Evolutionary conservation across 2,888 invertebrate species (phyloP).

Genomic region (Coleophora deauratella): DNA sequence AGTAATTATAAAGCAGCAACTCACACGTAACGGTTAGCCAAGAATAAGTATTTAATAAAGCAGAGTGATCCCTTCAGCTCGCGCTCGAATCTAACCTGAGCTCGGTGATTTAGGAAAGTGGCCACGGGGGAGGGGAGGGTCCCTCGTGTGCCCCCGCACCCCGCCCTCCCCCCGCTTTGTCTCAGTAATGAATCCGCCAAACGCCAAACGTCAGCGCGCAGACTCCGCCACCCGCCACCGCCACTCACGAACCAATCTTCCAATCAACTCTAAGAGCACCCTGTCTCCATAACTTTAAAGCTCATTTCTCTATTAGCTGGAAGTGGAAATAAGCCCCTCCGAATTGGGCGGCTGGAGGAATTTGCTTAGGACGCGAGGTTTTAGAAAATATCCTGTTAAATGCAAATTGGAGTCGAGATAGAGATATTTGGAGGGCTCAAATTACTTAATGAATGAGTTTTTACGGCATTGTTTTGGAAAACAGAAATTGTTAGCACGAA

Average conservation of each 20-base stretch:
- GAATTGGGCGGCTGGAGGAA: constrained; percentile 18
- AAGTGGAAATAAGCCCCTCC: constrained; percentile 8
- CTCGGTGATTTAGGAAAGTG: constrained; percentile 68
- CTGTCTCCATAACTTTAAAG: constrained; percentile 16
- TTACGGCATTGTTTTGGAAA: background rate
- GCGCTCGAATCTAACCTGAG: too few species aligned
- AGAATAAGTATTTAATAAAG: too few species aligned
- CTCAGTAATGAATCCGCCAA: constrained; percentile 72
- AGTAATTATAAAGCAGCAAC: too few species aligned
- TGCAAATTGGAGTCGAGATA: constrained; percentile 56
- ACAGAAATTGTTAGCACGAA: too few species aligned
- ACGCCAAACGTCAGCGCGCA: constrained; percentile 65
- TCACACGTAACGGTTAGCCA: too few species aligned
- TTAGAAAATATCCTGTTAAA: constrained; percentile 55
- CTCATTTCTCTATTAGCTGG: constrained; percentile 13
- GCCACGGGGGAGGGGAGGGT: constrained; percentile 30
- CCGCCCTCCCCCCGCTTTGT: constrained; percentile 45
- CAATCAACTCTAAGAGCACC: constrained; percentile 40
- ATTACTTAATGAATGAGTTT: constrained; percentile 32
- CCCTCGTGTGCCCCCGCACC: constrained; percentile 19
- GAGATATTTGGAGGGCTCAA: constrained; percentile 37
- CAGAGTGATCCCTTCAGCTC: too few species aligned
- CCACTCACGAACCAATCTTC: constrained; percentile 43
- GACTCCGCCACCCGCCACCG: constrained; percentile 42
- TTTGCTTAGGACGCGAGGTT: constrained; percentile 55